Percentiles rank a stretch among this genome's conserved stretches.
phyloP scores from a whole-genome alignment of 1,140 invertebrate genomes.

The Ostrea edulis region DNA sequence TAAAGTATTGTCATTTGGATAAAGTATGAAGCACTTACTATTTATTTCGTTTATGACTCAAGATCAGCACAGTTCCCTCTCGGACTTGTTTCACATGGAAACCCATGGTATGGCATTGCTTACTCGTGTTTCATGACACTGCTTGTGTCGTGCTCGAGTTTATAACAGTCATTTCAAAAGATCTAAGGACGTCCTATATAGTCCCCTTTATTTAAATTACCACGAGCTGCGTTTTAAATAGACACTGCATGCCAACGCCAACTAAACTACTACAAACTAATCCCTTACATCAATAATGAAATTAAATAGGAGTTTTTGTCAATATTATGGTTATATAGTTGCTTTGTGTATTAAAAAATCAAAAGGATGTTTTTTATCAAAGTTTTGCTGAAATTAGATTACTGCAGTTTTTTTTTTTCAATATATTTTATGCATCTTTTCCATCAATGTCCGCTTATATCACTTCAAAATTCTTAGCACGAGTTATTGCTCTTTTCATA shows the following conservation, averaged over 20 bases:
- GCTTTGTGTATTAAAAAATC: background rate
- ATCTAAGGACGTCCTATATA: background rate
- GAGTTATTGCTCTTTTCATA: background rate
- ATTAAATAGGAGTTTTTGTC: background rate
- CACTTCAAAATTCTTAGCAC: background rate
- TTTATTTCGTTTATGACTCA: too few species aligned
- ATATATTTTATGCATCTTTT: background rate
- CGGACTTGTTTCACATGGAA: background rate
- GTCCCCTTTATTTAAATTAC: background rate
- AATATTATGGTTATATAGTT: background rate
- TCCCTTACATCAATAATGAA: background rate
- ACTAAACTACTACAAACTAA: background rate
- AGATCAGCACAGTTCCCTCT: too few species aligned
- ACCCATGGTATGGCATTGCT: background rate
- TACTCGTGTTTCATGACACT: background rate
- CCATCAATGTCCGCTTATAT: background rate
- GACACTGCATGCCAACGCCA: background rate
- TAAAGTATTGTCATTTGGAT: too few species aligned
- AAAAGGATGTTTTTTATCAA: background rate
- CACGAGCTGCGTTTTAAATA: slow-evolving; percentile 28
- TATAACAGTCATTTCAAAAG: background rate
- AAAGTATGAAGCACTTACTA: too few species aligned
- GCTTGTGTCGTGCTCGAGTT: background rate
- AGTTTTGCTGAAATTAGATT: background rate
- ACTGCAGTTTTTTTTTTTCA: background rate